Evolutionary conservation across 2,113 vertebrate genomes (phyloP), one percentile per base, ranked within the genome.

Genomic region (Gobiocypris rarus): DNA sequence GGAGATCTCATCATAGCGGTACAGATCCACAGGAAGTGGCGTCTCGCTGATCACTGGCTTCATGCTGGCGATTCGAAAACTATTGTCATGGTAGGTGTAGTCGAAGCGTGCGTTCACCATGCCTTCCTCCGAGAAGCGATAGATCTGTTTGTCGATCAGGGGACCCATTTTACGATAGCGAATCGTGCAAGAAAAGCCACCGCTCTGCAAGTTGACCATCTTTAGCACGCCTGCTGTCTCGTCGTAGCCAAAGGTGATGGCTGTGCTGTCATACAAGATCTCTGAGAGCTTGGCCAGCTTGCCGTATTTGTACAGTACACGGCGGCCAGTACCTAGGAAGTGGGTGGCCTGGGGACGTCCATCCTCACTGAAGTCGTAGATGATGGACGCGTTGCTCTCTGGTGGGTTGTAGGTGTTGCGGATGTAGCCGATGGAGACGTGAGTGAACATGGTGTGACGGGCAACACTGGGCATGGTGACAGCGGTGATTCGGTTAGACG

Each of bases 21-120:
- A 99, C 61, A 99, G 95, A 90, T 99, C 98, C 5, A 99, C 97
- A 0, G 98, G 98, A 69, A 99, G 96, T 2, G 98, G 98, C 0
- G 97, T 99, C 93, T 99, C 98, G 8, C 97, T 99, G 89, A 99
- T 99, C 85, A 99, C 96, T 0, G 97, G 97, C 85, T 99, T 99
- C 95, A 99, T 97, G 93, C 97, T 99, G 15, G 98, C 97, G 0
- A 99, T 98, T 11, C 98, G 96, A 92, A 99, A 99, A 90, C 97
- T 99, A 90, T 98, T 99, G 91, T 99, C 98, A 0, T 99, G 98
- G 84, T 99, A 99, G 0, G 97, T 98, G 89, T 99, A 99, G 91
- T 99, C 98, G 1, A 99, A 99, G 84, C 98, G 94, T 0, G 98
- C 98, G 3, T 99, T 99, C 85, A 99, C 98, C 98, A 99, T 99